Percentiles rank a stretch among this genome's conserved stretches.
phyloP scores from a whole-genome alignment of 2,113 vertebrate genomes.

The Dipodomys ordii region DNA sequence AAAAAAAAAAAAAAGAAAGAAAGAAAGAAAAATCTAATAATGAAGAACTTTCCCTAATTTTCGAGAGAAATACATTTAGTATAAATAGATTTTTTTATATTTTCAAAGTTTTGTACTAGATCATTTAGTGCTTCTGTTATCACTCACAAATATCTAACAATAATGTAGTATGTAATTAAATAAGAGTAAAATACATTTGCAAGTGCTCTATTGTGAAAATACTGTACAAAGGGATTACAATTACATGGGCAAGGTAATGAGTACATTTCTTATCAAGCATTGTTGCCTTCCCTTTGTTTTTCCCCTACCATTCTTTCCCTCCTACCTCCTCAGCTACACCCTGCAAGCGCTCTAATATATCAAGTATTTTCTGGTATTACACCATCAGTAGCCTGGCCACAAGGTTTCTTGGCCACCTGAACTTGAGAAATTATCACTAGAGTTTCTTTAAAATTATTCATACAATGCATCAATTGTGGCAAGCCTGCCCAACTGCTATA shows the following conservation, averaged over 20 bases:
- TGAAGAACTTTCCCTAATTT: not conserved
- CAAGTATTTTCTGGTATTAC: not conserved
- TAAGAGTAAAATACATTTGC: conserved; percentile 1
- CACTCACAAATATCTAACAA: not conserved
- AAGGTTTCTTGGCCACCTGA: not conserved
- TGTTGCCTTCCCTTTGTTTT: no score
- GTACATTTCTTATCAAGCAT: no score
- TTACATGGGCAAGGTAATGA: no score
- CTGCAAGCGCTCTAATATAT: not conserved
- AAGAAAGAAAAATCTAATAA: no score
- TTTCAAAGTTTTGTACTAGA: conserved; percentile 18
- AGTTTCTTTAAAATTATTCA: conserved; percentile 70
- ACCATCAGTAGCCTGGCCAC: not conserved
- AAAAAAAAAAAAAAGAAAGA: no score
- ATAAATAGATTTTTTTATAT: not conserved
- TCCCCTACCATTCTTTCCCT: no score
- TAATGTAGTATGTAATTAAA: not conserved
- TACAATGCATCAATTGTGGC: conserved; percentile 55
- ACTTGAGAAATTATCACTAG: conserved; percentile 55
- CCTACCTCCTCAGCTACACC: no score
- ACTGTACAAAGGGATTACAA: no score
- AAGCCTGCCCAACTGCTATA: conserved; percentile 38
- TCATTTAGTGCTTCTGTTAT: not conserved
- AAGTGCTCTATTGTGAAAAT: not conserved
- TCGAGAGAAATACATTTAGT: not conserved